Base-by-base conservation (phyloP, 2,797 vertebrate genomes). In the Benthosema pterotum region DNA sequence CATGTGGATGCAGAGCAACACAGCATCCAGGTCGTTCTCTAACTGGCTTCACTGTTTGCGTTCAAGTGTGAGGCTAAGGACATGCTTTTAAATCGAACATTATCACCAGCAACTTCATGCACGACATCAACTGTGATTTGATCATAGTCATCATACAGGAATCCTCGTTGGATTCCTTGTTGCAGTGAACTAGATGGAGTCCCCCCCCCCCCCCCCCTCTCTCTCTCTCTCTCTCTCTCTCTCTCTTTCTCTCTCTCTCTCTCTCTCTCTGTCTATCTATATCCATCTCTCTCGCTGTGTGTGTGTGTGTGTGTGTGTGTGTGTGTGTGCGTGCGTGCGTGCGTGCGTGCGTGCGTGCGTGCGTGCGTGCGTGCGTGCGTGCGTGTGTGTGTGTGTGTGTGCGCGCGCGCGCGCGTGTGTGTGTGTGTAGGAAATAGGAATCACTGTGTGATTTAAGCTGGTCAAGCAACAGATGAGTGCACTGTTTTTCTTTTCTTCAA, bases 41-140 rank as follows among this genome's bases (percentile, higher is more conserved):
- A 45, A 53, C 42, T 45, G 66, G 52, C 45, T 42, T 32, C 12
- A 13, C 12, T 59, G 43, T 38, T 4, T 12, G 32, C 12, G 45
- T 6, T 57, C 16, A 57, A 52, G 60, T 67, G 69, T 65, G 42
- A 32, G 4, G 18, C 52, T 61, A 11, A 17, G 14, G 15, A 8
- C 47, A 32, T 49, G 8, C 16, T 18, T 18, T 62, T 56, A 42
- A 57, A 71, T 67, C 64, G 54, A 52, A 18, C 48, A 38, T 4
- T 48, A 1, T 16, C 60, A 73, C 58, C 65, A 71, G 65, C n/a
- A n/a, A n/a, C n/a, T n/a, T n/a, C 22, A 51, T 73, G 72, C 19
- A 32, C 42, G 60, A 43, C 46, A 56, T 25, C 43, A 16, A 63
- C 28, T 32, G 51, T 17, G 49, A 60, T 38, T 54, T 71, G 42